Base-by-base conservation (phyloP, 2,797 vertebrate genomes). In the Poeciliopsis infans region DNA sequence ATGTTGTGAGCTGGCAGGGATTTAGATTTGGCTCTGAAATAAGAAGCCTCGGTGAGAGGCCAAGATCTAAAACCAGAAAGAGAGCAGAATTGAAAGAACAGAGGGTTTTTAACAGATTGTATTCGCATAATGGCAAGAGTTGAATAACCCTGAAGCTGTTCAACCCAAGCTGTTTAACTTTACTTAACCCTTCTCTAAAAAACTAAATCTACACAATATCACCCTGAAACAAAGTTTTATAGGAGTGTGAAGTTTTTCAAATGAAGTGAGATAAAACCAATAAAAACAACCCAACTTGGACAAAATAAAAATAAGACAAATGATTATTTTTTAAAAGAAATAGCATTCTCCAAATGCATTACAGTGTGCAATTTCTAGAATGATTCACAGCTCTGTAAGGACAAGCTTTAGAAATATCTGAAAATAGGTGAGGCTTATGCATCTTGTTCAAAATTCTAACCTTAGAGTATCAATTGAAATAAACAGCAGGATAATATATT, bases 401-500 rank as follows among this genome's bases (percentile, higher is more conserved):
- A 46, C 69, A 91, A 80, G 76, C 78, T 90, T 86, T 69, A 79
- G 10, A 81, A 59, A 83, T 74, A 74, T 84, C 57, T 76, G 55
- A 8, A n/a, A 82, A 78, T 76, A 72, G 70, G 74, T 36, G 7
- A 43, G 20, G 73, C 70, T 45, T 39, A 76, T 83, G 72, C 55
- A 68, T 90, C 76, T 77, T 76, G 36, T 83, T 71, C 61, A 81
- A 82, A 89, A 53, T 23, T 69, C 53, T 76, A 55, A 79, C 73
- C 61, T 55, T 72, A 89, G 73, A 76, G 43, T 83, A 51, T 78
- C 71, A 13, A 86, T 89, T 88, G 88, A 89, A 91, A 90, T 86
- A 92, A 91, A 91, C 84, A 89, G 74, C 59, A 83, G 77, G 77
- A 80, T 73, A 78, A 88, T 79, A 78, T 88, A 87, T 86, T 90